phyloP scores from a whole-genome alignment of 1,140 invertebrate species.

The Meteorus sp. region DNA sequence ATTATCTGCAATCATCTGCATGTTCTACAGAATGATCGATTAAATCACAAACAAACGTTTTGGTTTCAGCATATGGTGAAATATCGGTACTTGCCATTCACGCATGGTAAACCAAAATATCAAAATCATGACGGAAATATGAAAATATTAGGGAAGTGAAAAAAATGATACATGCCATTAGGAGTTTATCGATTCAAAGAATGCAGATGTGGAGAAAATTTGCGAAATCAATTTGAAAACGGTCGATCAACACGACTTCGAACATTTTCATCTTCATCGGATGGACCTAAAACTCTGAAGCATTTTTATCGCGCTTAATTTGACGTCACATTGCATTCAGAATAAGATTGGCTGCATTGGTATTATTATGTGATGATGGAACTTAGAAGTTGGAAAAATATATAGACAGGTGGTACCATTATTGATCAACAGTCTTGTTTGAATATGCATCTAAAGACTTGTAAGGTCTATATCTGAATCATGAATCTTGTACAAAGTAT shows the following conservation, averaged over 20 bases:
- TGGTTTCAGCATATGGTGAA: constrained; percentile 99
- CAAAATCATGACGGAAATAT: constrained; percentile 67
- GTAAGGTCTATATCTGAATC: constrained; percentile 57
- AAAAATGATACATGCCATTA: constrained; percentile 12
- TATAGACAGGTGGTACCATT: no score
- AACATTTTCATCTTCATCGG: no score
- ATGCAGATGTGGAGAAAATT: constrained; percentile 48
- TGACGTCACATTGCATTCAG: no score
- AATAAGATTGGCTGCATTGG: no score
- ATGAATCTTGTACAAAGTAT: constrained; percentile 60
- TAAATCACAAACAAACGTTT: constrained; percentile 39
- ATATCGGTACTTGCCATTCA: constrained; percentile 98
- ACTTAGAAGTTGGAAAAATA: no score
- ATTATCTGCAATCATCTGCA: constrained; percentile 3
- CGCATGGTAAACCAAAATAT: constrained; percentile 94
- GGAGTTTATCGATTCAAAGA: constrained; percentile 36
- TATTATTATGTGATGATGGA: no score
- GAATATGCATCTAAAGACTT: constrained; percentile 17
- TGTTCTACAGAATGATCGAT: not conserved
- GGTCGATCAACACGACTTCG: no score
- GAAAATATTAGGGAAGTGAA: constrained; percentile 56
- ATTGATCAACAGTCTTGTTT: not conserved
- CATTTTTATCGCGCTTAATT: no score
- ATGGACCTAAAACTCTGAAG: no score
- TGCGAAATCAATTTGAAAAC: constrained; percentile 15